Base-by-base conservation (phyloP, 2,888 invertebrate genomes). In the Diabrotica balteata region DNA sequence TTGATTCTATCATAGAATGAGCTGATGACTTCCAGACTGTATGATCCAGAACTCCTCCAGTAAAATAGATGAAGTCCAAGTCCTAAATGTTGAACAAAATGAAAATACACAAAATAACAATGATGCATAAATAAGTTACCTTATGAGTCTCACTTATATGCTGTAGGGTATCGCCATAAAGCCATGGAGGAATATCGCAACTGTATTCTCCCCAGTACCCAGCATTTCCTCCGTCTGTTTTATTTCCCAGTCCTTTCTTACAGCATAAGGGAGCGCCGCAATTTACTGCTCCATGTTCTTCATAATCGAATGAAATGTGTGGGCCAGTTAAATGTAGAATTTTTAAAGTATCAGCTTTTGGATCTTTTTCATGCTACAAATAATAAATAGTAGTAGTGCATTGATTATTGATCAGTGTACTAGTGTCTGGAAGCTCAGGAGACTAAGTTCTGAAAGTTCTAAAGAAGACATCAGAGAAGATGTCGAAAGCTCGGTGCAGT, bases 1-100 rank as follows among this genome's bases (percentile, higher is more conserved):
- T 86, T 71, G 88, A 86, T 0, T 86, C 81, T 4, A 86, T 82
- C 75, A 93, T 93, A 71, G 87, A 84, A 59, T 87, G 85, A 50
- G 86, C 84, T 0, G 90, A 88, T 7, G 94, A 94, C 76, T 90
- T 90, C 96, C 96, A 96, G 32, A 94, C 88, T 71, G 91, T 90
- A 79, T 96, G 95, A 75, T 94, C 92, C 58, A 94, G 88, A 7
- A 93, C 87, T 79, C 96, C 96, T 4, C 96, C 96, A 17, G 95
- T 93, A 81, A 93, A 92, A 77, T 94, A 90, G 8, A 96, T 84
- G 10, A 87, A 85, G 71, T 90, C 89, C 17, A 77, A 72, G 66
- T 78, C 75, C 77, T 76, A 32, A 32, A 32, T 32, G 5, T 17
- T 4, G 4, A 32, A 32, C 32, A 32, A 32, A 4, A 32, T 32